Percentiles rank a stretch among this genome's conserved stretches.
phyloP scores from a whole-genome alignment of 1,140 invertebrate species.

The Zaprionus africanus region DNA sequence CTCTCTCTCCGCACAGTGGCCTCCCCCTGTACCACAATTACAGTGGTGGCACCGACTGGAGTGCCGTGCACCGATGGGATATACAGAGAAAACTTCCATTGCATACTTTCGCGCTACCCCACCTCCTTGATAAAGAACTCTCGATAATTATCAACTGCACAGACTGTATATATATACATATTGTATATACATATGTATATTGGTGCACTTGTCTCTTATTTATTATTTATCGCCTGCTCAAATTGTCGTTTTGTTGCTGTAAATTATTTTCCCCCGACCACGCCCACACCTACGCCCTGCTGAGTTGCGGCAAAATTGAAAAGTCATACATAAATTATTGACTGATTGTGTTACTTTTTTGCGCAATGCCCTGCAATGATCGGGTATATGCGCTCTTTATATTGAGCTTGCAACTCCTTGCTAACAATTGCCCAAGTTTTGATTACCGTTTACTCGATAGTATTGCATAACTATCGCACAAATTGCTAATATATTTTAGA shows the following conservation, averaged over 20 bases:
- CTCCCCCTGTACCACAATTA: conserved; percentile 18
- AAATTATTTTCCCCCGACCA: neutral
- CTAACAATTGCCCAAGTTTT: neutral
- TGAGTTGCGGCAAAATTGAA: conserved; percentile 13
- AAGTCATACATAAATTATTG: conserved; percentile 26
- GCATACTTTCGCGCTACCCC: conserved; percentile 39
- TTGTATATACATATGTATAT: neutral
- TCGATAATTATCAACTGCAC: conserved; percentile 16
- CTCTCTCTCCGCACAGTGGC: conserved; percentile 1
- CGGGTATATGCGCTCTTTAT: neutral
- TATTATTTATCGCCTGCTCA: conserved; percentile 11
- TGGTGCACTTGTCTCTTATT: neutral
- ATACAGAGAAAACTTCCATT: conserved; percentile 14
- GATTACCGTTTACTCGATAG: neutral
- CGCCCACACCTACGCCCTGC: neutral
- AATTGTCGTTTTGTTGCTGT: conserved; percentile 2
- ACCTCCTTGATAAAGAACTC: too few relatives aligned
- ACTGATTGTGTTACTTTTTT: neutral
- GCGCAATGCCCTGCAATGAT: conserved; percentile 10
- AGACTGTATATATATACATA: neutral
- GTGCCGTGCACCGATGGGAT: conserved; percentile 1
- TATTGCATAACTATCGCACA: neutral
- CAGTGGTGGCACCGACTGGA: conserved; percentile 26
- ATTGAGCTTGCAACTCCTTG: neutral
- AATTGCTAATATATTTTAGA: neutral